Evolutionary conservation across 2,113 vertebrate genomes (phyloP).

Genomic region (Cynoglossus semilaevis): DNA sequence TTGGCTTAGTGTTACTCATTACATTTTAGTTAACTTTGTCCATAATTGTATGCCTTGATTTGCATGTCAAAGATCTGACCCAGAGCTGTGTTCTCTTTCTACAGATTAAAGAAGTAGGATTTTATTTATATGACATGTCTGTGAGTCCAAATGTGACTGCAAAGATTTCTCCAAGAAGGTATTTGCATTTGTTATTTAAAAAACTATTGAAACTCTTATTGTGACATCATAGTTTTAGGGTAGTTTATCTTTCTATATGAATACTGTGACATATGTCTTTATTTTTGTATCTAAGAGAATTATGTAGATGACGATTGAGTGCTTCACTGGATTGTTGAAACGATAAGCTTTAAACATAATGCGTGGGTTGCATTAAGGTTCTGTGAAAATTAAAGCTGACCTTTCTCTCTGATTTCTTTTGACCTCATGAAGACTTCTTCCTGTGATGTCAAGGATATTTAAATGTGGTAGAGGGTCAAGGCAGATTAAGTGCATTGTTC

Average conservation of each 20-base stretch:
- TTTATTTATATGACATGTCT: conserved; percentile 72
- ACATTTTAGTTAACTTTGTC: too few relatives aligned
- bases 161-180: conserved; percentile 68
- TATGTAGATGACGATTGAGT: background rate
- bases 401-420: conserved; percentile 18
- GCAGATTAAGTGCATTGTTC: conserved; percentile 3
- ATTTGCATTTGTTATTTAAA: conserved; percentile 3
- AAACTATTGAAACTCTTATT: background rate
- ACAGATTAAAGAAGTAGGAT: conserved; percentile 51
- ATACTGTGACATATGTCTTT: background rate
- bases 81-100: conserved; percentile 33
- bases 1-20: too few relatives aligned
- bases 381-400: conserved; percentile 6
- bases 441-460: conserved; percentile 22
- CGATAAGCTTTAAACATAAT: background rate
- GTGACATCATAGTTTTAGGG: background rate
- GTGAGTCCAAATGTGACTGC: conserved; percentile 65
- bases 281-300: background rate
- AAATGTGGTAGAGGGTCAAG: conserved; percentile 6
- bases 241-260: background rate
- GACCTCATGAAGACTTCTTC: conserved; percentile 6
- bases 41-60: too few relatives aligned
- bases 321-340: background rate
- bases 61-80: conserved; percentile 25
- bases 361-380: conserved; percentile 1